These are phyloP conservation scores for Clivina fossor DNA, from an alignment of 2,888 invertebrate species.

Conservation along the genomic window DNA sequence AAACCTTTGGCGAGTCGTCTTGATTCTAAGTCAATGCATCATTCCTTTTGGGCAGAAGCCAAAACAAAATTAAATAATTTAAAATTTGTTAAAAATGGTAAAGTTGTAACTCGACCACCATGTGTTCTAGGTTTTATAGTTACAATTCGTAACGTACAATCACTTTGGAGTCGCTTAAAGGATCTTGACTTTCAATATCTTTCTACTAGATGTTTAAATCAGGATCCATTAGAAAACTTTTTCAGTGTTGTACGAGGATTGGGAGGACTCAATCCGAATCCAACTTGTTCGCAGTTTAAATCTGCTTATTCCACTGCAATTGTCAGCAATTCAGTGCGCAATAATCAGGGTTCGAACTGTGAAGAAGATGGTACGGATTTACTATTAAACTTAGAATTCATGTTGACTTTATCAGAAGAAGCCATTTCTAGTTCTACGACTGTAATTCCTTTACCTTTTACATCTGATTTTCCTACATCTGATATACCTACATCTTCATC, in stretches of 20 bases:
- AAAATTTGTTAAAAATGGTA: neutral
- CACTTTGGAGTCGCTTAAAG: conserved; percentile 4
- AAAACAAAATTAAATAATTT: neutral
- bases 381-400: conserved; percentile 1
- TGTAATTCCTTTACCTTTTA: too few relatives aligned
- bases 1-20: neutral
- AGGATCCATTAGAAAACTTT: conserved; percentile 9
- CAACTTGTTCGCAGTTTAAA: conserved; percentile 6
- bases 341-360: conserved; percentile 4
- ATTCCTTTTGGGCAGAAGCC: conserved; percentile 4
- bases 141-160: neutral
- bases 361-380: neutral
- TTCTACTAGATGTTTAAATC: conserved; percentile 9
- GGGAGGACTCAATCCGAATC: conserved; percentile 4
- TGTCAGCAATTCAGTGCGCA: conserved; percentile 5
- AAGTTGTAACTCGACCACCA: neutral
- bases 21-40: neutral
- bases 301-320: conserved; percentile 3
- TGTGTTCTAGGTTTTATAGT: conserved; percentile 4
- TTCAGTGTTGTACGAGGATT: conserved; percentile 8
- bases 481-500: too few relatives aligned
- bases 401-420: too few relatives aligned
- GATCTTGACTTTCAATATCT: conserved; percentile 11
- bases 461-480: too few relatives aligned
- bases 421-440: too few relatives aligned